These are phyloP conservation scores for Nemotelus nigrinus DNA, from an alignment of 2,888 invertebrate species.

Conservation along the genomic window DNA sequence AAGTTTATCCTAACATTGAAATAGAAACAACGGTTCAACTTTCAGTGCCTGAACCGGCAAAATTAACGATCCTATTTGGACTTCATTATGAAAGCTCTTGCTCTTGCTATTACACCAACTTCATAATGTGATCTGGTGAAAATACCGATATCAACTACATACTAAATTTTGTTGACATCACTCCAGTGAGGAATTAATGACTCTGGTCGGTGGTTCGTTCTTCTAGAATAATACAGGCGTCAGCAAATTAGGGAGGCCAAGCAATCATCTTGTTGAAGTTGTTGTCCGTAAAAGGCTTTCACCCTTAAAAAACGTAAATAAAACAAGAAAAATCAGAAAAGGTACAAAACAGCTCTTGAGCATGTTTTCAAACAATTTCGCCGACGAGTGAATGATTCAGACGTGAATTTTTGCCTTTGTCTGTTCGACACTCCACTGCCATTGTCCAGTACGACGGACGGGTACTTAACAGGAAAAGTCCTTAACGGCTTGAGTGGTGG, in stretches of 20 bases:
- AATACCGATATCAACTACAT: too few relatives aligned
- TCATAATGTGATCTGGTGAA: too few relatives aligned
- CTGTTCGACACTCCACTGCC: slow-evolving; percentile 39
- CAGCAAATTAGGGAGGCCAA: slow-evolving; percentile 39
- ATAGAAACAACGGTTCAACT: too few relatives aligned
- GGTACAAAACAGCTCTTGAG: slow-evolving; percentile 42
- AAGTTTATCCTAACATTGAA: too few relatives aligned
- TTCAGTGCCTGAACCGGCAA: too few relatives aligned
- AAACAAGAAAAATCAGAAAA: slow-evolving; percentile 35
- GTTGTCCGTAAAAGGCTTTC: slow-evolving; percentile 41
- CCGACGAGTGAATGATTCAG: slow-evolving; percentile 46
- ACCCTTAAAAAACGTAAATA: slow-evolving; percentile 35
- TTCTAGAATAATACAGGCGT: slow-evolving; percentile 12
- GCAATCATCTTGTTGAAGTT: slow-evolving; percentile 10
- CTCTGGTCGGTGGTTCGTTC: background rate
- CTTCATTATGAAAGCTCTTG: too few relatives aligned
- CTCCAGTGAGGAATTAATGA: slow-evolving; percentile 35
- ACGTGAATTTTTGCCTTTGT: slow-evolving; percentile 45
- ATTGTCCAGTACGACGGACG: slow-evolving; percentile 44
- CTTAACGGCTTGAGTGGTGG: slow-evolving; percentile 39
- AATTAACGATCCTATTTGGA: too few relatives aligned
- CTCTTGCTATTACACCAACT: too few relatives aligned
- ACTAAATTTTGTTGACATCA: too few relatives aligned
- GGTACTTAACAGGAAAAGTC: slow-evolving; percentile 45
- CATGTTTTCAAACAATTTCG: slow-evolving; percentile 47